Conservation (phyloP, 2,888 invertebrate genomes). For the Drosophila formosana region DNA sequence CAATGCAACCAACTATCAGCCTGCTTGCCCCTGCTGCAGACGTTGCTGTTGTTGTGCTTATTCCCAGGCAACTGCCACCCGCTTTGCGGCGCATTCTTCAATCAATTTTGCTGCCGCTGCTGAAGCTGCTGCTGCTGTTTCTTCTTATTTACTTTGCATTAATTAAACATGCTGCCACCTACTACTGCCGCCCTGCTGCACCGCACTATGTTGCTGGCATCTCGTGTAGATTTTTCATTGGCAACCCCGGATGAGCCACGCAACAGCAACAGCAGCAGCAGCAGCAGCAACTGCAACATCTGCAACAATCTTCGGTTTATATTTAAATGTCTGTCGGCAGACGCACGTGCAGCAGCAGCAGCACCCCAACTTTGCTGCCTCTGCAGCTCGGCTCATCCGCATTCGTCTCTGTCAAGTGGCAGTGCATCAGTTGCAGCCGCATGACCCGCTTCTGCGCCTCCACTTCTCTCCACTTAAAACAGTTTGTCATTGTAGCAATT, state of each 20-base stretch:
- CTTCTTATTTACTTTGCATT: slow-evolving; percentile 81
- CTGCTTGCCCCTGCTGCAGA: not conserved
- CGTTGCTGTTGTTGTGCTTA: not conserved
- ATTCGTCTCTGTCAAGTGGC: slow-evolving; percentile 80
- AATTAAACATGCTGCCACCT: slow-evolving; percentile 80
- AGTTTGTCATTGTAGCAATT: slow-evolving; percentile 80
- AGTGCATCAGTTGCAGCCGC: slow-evolving; percentile 52
- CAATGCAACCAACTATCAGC: slow-evolving; percentile 50
- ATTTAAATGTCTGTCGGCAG: slow-evolving; percentile 76
- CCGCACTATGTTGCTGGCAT: not conserved
- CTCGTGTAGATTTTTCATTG: slow-evolving; percentile 66
- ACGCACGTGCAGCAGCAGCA: slow-evolving; percentile 65
- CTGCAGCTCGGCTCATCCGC: slow-evolving; percentile 41
- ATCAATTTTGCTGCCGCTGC: slow-evolving; percentile 66
- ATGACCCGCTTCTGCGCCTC: slow-evolving; percentile 16
- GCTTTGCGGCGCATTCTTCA: slow-evolving; percentile 75
- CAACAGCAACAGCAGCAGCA: slow-evolving; percentile 14
- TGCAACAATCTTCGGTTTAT: slow-evolving; percentile 78
- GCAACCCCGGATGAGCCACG: slow-evolving; percentile 39
- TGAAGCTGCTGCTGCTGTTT: slow-evolving; percentile 43
- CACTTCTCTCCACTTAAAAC: slow-evolving; percentile 10
- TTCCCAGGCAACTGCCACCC: slow-evolving; percentile 49
- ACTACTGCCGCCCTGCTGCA: slow-evolving; percentile 23
- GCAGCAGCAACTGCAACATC: slow-evolving; percentile 63
- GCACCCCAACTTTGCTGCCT: not conserved